Evolutionary conservation across 2,888 invertebrate genomes (phyloP).

Genomic region (Ypsolopha sequella): DNA sequence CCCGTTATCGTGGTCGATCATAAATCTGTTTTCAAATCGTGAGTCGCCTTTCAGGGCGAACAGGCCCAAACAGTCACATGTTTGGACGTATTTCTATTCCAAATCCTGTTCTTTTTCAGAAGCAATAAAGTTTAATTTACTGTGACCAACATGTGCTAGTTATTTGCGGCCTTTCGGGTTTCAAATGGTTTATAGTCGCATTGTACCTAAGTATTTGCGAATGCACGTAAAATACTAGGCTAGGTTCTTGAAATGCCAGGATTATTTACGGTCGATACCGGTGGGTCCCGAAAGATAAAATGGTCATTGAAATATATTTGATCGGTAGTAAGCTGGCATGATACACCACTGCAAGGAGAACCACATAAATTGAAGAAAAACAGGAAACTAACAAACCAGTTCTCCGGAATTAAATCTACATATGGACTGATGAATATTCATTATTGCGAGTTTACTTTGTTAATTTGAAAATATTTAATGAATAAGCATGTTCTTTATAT

Average conservation of each 20-base stretch:
- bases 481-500: too few relatives aligned
- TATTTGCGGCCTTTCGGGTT: constrained; percentile 34
- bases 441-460: too few relatives aligned
- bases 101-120: constrained; percentile 31
- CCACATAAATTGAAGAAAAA: too few relatives aligned
- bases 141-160: constrained; percentile 29
- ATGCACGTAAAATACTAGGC: constrained; percentile 65
- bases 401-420: too few relatives aligned
- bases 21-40: constrained; percentile 70
- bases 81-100: constrained; percentile 23
- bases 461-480: too few relatives aligned
- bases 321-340: too few relatives aligned
- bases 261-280: constrained; percentile 47
- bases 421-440: too few relatives aligned
- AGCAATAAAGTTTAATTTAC: constrained; percentile 51
- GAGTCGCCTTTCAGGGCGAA: constrained; percentile 48
- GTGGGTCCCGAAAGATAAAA: constrained; percentile 10
- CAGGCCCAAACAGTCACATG: constrained; percentile 36
- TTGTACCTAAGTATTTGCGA: constrained; percentile 68
- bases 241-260: constrained; percentile 61
- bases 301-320: too few relatives aligned
- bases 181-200: constrained; percentile 51
- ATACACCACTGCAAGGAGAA: too few relatives aligned
- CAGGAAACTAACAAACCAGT: too few relatives aligned
- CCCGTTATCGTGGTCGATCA: constrained; percentile 68